Evolutionary conservation across 2,888 invertebrate species (phyloP).

Genomic region (Schizaphis graminum): DNA sequence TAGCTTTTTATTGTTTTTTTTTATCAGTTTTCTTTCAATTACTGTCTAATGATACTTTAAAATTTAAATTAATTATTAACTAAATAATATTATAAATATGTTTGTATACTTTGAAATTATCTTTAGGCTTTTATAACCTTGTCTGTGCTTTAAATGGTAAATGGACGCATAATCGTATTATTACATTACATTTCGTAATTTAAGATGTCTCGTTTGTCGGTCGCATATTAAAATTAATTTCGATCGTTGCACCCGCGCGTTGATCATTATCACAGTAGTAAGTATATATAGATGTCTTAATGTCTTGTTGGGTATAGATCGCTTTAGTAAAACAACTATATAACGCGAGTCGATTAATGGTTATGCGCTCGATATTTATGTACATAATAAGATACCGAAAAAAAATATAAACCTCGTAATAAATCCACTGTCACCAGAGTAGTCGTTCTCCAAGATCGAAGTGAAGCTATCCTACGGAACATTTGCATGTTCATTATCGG

Average conservation of each 20-base stretch:
- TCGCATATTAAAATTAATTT: slow-evolving; percentile 3
- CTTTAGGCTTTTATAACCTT: background rate
- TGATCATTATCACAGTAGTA: background rate
- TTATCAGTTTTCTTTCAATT: background rate
- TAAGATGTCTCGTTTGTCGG: background rate
- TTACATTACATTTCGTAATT: background rate
- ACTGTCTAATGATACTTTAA: background rate
- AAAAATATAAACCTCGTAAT: background rate
- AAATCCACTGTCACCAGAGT: background rate
- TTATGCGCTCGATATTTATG: background rate
- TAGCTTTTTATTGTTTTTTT: background rate
- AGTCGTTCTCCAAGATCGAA: background rate
- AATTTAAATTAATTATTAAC: background rate
- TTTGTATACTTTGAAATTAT: background rate
- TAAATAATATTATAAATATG: background rate
- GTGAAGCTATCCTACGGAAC: background rate
- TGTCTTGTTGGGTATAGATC: background rate
- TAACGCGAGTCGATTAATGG: background rate
- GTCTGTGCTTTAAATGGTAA: background rate
- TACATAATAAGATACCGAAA: background rate
- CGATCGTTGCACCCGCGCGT: background rate
- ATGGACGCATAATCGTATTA: background rate
- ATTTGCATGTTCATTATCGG: background rate
- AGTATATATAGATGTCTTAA: background rate
- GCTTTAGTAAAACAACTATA: background rate